Evolutionary conservation across 2,888 invertebrate species (phyloP), one percentile per base, ranked within the genome.

Genomic region (Brachyopa scutellaris): DNA sequence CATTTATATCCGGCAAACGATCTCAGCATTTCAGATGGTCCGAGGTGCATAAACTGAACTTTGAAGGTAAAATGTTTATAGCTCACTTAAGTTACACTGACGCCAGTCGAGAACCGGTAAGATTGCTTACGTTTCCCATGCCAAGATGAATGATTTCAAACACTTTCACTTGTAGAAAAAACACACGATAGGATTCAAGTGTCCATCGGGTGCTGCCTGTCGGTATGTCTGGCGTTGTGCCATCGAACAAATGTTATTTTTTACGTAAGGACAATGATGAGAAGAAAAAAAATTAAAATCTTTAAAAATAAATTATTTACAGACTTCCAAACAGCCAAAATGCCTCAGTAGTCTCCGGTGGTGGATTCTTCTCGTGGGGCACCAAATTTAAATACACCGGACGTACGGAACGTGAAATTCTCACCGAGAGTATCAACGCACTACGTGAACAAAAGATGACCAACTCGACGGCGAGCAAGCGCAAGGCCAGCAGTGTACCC

Each of bases 151-250:
- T 49, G 9, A n/a, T 31, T 33, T 31, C 0, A 15, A 49, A 57
- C 49, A 42, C 40, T 70, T 36, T 17, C 47, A 74, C 40, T 78
- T 21, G 9, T 91, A 97, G 97, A 97, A 96, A 92, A 97, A 97
- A 88, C 96, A 97, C 90, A 97, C 97, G 19, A 95, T 98, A 84
- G 98, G 99, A 11, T 99, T 97, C 92, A 97, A 97, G 90, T 99
- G 99, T 91, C 96, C 97, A 66, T 96, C 96, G 85, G 95, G 96
- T 49, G 94, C 96, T 42, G 95, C 97, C 61, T 98, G 98, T 89
- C 95, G 98, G 85, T 97, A 99, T 91, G 95, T 99, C 83, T 99
- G 99, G 99, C 94, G 97, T 88, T 98, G 98, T 92, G 97, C 98
- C 51, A 97, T 99, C 85, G 98, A 99, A 89, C 99, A 99, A 91